phyloP scores from a whole-genome alignment of 2,797 vertebrate genomes.

The Spatula clypeata region DNA sequence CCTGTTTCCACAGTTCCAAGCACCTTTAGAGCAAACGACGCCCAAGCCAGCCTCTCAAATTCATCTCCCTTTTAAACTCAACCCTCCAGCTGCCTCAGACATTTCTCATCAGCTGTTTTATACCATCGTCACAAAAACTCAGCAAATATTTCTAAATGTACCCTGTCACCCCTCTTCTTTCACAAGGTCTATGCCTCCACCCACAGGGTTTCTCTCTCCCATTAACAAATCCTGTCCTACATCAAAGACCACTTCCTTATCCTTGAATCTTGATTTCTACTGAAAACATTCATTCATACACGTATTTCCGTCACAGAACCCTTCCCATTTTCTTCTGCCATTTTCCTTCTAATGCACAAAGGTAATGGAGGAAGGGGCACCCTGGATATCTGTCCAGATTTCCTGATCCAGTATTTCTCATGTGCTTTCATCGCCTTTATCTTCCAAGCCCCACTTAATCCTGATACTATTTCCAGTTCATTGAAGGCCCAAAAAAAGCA shows the following conservation, averaged over 20 bases:
- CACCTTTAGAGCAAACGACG: not conserved
- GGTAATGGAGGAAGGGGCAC: rapidly evolving
- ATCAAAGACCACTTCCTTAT: not conserved
- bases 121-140: not conserved
- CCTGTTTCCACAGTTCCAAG: conserved; percentile 8
- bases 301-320: conserved; percentile 12
- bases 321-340: not conserved
- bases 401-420: not conserved
- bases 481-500: rapidly evolving
- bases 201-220: not conserved
- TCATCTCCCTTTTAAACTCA: not conserved
- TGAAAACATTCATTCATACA: not conserved
- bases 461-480: rapidly evolving
- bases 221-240: conserved; percentile 4
- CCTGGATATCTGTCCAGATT: not conserved
- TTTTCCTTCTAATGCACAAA: not conserved
- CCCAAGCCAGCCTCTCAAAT: not conserved
- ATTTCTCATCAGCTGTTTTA: not conserved
- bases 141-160: not conserved
- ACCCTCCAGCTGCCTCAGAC: not conserved
- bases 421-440: not conserved
- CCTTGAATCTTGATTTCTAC: not conserved
- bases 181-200: conserved; percentile 43
- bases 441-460: not conserved
- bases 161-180: conserved; percentile 2